Evolutionary conservation across 2,113 vertebrate genomes (phyloP).

Genomic region (Acanthochromis polyacanthus): DNA sequence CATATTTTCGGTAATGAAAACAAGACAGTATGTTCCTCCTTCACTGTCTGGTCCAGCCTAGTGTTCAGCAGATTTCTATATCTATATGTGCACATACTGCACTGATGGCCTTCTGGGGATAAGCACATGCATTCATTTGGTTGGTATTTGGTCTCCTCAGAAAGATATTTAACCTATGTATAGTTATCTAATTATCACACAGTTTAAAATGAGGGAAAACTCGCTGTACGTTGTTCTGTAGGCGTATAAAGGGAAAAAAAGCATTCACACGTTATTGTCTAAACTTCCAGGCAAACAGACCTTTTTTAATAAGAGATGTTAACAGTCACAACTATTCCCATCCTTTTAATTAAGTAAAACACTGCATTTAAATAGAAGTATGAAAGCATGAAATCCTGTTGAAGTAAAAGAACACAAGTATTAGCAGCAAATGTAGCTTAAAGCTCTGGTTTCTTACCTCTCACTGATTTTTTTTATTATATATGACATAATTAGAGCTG

Average conservation of each 20-base stretch:
- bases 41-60: neutral
- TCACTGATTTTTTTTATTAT: no score
- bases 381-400: no score
- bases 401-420: no score
- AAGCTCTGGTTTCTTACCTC: no score
- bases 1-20: constrained; percentile 25
- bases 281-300: neutral
- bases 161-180: constrained; percentile 2
- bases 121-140: neutral
- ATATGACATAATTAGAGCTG: no score
- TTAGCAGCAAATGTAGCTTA: no score
- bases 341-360: no score
- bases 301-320: neutral
- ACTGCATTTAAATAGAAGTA: no score
- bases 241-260: neutral
- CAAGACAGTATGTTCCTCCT: neutral
- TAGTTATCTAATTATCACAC: neutral
- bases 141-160: neutral
- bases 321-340: no score
- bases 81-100: neutral
- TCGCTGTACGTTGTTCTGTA: neutral
- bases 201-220: neutral
- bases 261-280: neutral
- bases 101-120: neutral
- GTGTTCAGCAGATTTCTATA: neutral